These are phyloP conservation scores for Acipenser transmontanus DNA, from an alignment of 2,797 vertebrate genomes.

Conservation along the genomic window DNA sequence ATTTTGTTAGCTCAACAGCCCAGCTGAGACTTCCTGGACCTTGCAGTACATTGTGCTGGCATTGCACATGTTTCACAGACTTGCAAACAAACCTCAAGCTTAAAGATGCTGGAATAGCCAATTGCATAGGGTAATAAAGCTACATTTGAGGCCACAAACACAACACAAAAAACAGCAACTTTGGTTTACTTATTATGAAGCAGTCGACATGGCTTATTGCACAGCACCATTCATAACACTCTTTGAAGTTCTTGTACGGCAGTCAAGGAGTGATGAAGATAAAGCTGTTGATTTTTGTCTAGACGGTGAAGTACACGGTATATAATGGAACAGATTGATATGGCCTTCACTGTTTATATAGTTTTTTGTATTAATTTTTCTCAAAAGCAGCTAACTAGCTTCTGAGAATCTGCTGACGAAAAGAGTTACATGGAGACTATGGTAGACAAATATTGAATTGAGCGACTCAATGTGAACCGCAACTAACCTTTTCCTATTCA, in stretches of 20 bases:
- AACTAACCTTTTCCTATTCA: neutral
- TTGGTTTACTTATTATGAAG: neutral
- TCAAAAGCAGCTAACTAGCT: conserved; percentile 8
- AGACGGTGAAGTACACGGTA: conserved; percentile 21
- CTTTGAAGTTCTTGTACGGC: conserved; percentile 10
- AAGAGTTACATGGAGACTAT: neutral
- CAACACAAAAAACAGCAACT: too few species aligned
- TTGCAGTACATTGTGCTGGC: neutral
- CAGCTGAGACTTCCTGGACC: too few species aligned
- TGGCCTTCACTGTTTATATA: conserved; percentile 3
- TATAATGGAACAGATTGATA: conserved; percentile 22
- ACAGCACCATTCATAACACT: neutral
- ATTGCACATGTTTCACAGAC: neutral
- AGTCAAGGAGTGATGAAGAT: neutral
- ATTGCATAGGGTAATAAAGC: too few species aligned
- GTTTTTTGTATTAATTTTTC: conserved; percentile 2
- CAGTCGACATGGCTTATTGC: neutral
- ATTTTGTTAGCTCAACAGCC: too few species aligned
- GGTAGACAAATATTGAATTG: neutral
- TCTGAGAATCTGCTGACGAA: neutral
- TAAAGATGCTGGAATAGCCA: too few species aligned
- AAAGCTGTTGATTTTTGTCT: conserved; percentile 12
- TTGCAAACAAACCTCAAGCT: too few species aligned
- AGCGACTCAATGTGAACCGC: neutral
- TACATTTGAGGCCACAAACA: too few species aligned